A percentile compares a stretch with the other conserved stretches of the same genome.
phyloP scores from a whole-genome alignment of 2,888 invertebrate genomes.

The Trachelus iudaicus region DNA sequence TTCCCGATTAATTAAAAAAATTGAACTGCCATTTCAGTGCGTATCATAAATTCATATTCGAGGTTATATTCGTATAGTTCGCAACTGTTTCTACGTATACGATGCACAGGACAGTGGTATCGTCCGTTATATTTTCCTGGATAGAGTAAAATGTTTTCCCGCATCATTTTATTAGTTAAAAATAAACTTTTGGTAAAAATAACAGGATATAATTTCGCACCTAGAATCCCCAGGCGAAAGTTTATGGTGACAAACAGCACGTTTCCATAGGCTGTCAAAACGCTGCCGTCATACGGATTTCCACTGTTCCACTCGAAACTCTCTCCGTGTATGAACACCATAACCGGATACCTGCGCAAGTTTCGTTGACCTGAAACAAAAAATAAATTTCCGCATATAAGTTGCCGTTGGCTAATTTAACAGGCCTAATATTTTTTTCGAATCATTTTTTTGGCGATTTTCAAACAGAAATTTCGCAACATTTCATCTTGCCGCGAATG shows the following conservation, averaged over 20 bases:
- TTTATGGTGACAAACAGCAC: conserved; percentile 88
- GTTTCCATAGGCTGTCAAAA: conserved; percentile 91
- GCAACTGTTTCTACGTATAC: background rate
- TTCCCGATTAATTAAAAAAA: conserved; percentile 26
- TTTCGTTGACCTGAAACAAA: conserved; percentile 45
- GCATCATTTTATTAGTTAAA: background rate
- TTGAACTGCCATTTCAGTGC: background rate
- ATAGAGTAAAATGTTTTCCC: background rate
- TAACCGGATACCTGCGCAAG: conserved; percentile 78
- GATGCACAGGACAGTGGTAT: background rate
- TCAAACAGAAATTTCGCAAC: background rate
- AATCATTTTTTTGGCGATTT: background rate
- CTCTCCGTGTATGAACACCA: conserved; percentile 95
- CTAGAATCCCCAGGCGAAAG: conserved; percentile 84
- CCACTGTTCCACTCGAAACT: conserved; percentile 98
- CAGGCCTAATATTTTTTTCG: background rate
- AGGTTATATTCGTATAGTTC: background rate
- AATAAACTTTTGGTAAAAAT: background rate
- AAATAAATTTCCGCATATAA: background rate
- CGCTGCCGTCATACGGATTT: conserved; percentile 95
- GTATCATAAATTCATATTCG: background rate
- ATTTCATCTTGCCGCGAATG: background rate
- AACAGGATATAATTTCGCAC: conserved; percentile 66
- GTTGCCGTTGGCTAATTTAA: background rate
- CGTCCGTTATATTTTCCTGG: background rate